Evolutionary conservation across 1,140 invertebrate genomes (phyloP), one percentile per base, ranked within the genome.

Genomic region (Cotesia chilonis): DNA sequence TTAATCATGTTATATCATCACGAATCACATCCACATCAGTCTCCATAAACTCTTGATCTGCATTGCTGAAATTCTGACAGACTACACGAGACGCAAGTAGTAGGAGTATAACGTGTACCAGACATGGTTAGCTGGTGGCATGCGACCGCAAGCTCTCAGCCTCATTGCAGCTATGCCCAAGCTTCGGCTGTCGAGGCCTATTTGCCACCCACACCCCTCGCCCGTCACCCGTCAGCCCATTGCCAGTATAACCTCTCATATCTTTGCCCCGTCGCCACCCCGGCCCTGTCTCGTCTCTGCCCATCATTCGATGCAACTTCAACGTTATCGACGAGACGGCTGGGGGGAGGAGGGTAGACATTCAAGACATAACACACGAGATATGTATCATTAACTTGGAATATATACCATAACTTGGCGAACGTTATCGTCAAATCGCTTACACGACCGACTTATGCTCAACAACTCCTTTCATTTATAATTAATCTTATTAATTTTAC

Each of bases 81-180:
- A 55, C 63, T 68, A 47, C 38, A 59, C 41, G 51, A 52, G 47
- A 61, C 54, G 57, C 73, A 47, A 72, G 67, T 65, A 65, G 47
- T 70, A 54, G 55, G 59, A 64, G 66, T 55, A 14, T 4, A 68
- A 59, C 79, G 75, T 77, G 75, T 71, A 78, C 70, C 78, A 81
- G 82, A 81, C 82, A 83, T 78, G 83, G 83, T 84, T 80, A 81
- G 79, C 77, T 77, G 69, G 28, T 84, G 84, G 84, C 79, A 85
- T 85, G 76, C 76, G 74, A 81, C 84, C 84, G 79, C 84, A 84
- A 84, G 76, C 84, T 84, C 84, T 83, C 82, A 79, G 82, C 82
- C 82, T 84, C 84, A 84, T 84, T 78, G 81, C 82, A 78, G 82
- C 81, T 78, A 82, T 84, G 68, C 72, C 71, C 69, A 64, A 64